phyloP scores from a whole-genome alignment of 2,888 invertebrate species.

The Myathropa florea region DNA sequence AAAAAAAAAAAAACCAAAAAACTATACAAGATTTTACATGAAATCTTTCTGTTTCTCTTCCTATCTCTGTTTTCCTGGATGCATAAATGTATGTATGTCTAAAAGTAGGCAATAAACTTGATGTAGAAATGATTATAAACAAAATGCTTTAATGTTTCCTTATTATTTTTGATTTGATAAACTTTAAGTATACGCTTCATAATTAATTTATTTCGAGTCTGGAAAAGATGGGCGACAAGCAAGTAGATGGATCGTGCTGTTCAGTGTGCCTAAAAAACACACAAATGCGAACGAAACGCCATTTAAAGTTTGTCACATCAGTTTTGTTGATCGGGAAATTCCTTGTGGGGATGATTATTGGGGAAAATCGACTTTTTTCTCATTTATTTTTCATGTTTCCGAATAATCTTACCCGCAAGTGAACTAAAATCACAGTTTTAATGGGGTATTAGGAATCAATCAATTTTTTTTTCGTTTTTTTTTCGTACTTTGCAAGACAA shows the following conservation, averaged over 20 bases:
- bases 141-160: conserved; percentile 31
- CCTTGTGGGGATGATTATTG: conserved; percentile 75
- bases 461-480: conserved; percentile 1
- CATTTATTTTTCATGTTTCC: conserved; percentile 28
- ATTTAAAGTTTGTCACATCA: conserved; percentile 80
- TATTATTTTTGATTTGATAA: conserved; percentile 33
- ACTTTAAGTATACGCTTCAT: conserved; percentile 51
- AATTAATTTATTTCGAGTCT: conserved; percentile 73
- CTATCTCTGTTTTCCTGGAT: conserved; percentile 65
- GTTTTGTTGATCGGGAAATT: conserved; percentile 81
- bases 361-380: conserved; percentile 43
- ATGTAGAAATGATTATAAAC: conserved; percentile 24
- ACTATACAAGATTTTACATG: neutral
- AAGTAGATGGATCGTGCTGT: conserved; percentile 77
- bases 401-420: conserved; percentile 52
- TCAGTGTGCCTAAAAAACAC: conserved; percentile 42
- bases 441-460: conserved; percentile 37
- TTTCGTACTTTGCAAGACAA: conserved; percentile 35
- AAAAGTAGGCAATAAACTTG: conserved; percentile 50
- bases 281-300: conserved; percentile 49
- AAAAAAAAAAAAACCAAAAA: neutral
- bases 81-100: conserved; percentile 59
- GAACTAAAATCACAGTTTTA: conserved; percentile 41
- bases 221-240: conserved; percentile 80
- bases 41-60: conserved; percentile 57